Percentiles rank a stretch among this genome's conserved stretches.
These are phyloP conservation scores for Phrynocephalus vlangalii DNA, from an alignment of 2,797 vertebrate genomes.

Conservation along the genomic window DNA sequence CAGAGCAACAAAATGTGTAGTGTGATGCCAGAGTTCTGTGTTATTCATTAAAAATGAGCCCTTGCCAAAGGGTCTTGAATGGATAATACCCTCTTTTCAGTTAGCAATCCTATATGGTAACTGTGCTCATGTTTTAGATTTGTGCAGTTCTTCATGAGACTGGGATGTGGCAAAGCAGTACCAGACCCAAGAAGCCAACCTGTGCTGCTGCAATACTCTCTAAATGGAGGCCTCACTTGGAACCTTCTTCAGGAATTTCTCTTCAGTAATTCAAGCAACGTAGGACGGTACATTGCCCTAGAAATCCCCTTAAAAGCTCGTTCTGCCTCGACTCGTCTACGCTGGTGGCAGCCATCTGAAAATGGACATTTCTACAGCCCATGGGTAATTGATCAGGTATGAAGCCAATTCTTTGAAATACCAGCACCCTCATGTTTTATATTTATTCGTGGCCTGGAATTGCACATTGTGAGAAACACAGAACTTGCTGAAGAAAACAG, in stretches of 20 bases:
- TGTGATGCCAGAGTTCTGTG: neutral
- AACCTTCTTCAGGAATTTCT: conserved; percentile 96
- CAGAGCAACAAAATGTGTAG: neutral
- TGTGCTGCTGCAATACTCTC: conserved; percentile 94
- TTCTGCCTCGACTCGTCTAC: conserved; percentile 88
- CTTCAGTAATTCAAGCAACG: conserved; percentile 96
- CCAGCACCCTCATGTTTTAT: neutral
- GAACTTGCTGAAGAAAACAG: neutral
- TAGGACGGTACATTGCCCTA: conserved; percentile 92
- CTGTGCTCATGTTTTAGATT: conserved; percentile 81
- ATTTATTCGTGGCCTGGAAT: neutral
- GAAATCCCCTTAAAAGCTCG: conserved; percentile 93
- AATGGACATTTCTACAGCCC: conserved; percentile 96
- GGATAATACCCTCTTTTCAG: neutral
- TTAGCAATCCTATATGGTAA: conserved; percentile 48
- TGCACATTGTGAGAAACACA: neutral
- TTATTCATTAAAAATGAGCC: neutral
- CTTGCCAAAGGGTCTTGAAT: neutral
- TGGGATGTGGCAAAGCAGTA: conserved; percentile 94
- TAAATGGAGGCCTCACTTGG: conserved; percentile 93
- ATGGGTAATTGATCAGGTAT: conserved; percentile 99
- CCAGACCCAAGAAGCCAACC: conserved; percentile 96
- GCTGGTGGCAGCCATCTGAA: conserved; percentile 98
- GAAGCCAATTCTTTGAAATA: neutral
- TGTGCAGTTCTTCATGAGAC: conserved; percentile 96